Evolutionary conservation across 1,140 invertebrate species (phyloP).

Genomic region (Hydropsyche tenuis): DNA sequence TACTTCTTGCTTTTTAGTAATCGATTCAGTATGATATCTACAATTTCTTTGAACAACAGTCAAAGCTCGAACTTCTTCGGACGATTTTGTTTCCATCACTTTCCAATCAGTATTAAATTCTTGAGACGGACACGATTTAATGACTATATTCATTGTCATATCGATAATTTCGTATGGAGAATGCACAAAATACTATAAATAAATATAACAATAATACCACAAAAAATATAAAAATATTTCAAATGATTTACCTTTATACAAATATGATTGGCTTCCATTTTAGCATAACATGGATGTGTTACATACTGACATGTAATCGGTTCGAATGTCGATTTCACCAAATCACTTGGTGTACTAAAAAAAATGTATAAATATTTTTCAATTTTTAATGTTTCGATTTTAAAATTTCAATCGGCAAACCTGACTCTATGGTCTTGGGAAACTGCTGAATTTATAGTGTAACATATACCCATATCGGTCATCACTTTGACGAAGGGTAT

Average conservation of each 20-base stretch:
- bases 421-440: slow-evolving; percentile 52
- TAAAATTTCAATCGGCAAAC: slow-evolving; percentile 47
- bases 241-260: slow-evolving; percentile 26
- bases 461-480: slow-evolving; percentile 63
- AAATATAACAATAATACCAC: background rate
- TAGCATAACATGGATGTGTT: slow-evolving; percentile 44
- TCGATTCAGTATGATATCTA: slow-evolving; percentile 62
- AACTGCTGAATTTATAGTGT: slow-evolving; percentile 60
- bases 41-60: slow-evolving; percentile 59
- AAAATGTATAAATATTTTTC: background rate
- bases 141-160: slow-evolving; percentile 50
- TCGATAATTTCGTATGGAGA: slow-evolving; percentile 65
- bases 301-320: slow-evolving; percentile 39
- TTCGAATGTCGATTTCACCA: background rate
- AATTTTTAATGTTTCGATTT: background rate
- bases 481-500: slow-evolving; percentile 58
- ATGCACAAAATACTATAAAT: slow-evolving; percentile 64
- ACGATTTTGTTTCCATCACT: slow-evolving; percentile 62
- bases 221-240: slow-evolving; percentile 1
- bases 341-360: no score
- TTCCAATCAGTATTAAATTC: slow-evolving; percentile 60
- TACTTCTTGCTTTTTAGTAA: slow-evolving; percentile 8
- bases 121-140: slow-evolving; percentile 53
- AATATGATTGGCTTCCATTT: slow-evolving; percentile 32
- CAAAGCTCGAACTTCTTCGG: slow-evolving; percentile 56